Evolutionary conservation across 2,888 invertebrate genomes (phyloP).

Genomic region (Agrochola lychnidis): DNA sequence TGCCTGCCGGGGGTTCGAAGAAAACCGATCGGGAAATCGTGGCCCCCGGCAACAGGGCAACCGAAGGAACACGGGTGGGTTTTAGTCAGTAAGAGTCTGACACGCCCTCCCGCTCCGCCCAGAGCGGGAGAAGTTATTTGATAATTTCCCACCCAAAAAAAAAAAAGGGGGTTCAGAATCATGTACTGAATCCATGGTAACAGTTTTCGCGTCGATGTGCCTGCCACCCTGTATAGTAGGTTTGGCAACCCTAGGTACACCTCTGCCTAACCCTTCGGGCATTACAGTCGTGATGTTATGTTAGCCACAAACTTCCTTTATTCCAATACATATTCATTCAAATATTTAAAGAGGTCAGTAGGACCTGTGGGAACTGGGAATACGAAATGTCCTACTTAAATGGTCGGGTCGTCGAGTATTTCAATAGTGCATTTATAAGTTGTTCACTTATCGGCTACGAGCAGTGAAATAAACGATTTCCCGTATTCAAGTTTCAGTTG

Average conservation of each 20-base stretch:
- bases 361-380: conserved; percentile 25
- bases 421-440: conserved; percentile 45
- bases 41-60: too few species aligned
- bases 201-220: too few species aligned
- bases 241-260: neutral
- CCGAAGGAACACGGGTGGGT: too few species aligned
- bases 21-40: too few species aligned
- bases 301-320: neutral
- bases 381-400: conserved; percentile 38
- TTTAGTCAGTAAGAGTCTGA: too few species aligned
- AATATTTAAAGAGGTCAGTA: conserved; percentile 39
- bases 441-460: conserved; percentile 44
- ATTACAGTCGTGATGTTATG: neutral
- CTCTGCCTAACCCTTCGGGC: neutral
- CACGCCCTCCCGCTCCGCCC: too few species aligned
- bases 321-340: conserved; percentile 38
- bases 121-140: too few species aligned
- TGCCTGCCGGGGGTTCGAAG: too few species aligned
- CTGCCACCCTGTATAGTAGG: too few species aligned
- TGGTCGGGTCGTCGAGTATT: conserved; percentile 40
- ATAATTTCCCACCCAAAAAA: too few species aligned
- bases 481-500: conserved; percentile 20
- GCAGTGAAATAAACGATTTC: conserved; percentile 39
- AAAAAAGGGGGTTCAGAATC: too few species aligned
- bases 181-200: too few species aligned